Evolutionary conservation across 2,113 vertebrate species (phyloP), one percentile per base, ranked within the genome.

Genomic region (Motacilla tschutschensis): DNA sequence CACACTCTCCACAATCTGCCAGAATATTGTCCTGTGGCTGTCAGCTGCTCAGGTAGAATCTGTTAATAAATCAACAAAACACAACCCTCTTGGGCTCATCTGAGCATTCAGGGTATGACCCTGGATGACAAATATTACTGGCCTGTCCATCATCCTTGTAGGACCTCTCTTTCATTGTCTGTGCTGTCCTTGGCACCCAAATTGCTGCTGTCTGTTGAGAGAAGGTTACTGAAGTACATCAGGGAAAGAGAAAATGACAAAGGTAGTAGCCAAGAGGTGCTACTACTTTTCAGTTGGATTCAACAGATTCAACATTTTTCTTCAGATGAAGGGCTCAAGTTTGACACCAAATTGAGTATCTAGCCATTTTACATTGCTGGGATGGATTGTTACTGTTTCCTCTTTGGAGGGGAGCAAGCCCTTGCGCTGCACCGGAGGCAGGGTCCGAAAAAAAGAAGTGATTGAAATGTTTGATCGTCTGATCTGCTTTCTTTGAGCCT

Each of bases 331-430:
- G 84, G 40, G 25, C 31, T 33, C 8, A 20, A 9, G 5, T 48
- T 51, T 79, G 69, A 48, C 4, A 17, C 6, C 26, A 44, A 44
- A 38, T 8, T 26, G 44, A 60, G 14, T 55, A 9, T 47, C 33
- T 60, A 60, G 9, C 48, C 19, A 7, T 7, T 57, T 63, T 62
- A 21, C 47, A 28, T n/a, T 1, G 0, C 0, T 24, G 55, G 40
- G 58, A 38, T 58, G 50, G 58, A 38, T 35, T 35, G 31, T 22
- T 20, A 13, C 25, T 41, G 12, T 70, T 67, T 60, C 16, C 11
- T 58, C 54, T 25, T 31, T 38, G 46, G 44, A 75, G 54, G 6
- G 6, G 7, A 73, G 38, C 0, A 0, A 48, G 41, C 4, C 13
- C 22, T 51, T 46, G n/a, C 13, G 13, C 35, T 59, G 44, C 33